Conservation (phyloP, 2,113 vertebrate genomes). For the Nettapus auritus region DNA sequence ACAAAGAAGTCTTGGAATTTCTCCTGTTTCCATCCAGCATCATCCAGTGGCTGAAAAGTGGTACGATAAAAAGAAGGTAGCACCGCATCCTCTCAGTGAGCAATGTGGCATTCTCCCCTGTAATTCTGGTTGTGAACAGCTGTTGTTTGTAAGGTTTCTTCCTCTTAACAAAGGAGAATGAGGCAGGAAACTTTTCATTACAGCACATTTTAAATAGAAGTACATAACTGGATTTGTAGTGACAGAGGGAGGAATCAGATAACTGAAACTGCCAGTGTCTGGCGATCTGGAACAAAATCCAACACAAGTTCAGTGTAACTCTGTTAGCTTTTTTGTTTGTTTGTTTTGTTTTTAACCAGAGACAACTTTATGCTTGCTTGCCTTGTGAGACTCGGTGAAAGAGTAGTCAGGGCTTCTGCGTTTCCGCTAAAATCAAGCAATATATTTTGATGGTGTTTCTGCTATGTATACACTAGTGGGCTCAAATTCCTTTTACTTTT, state of each 20-base stretch:
- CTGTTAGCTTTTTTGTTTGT: background rate
- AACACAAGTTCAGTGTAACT: background rate
- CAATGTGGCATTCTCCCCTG: background rate
- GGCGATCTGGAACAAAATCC: background rate
- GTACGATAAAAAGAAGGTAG: background rate
- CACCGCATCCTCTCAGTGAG: background rate
- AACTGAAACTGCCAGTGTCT: background rate
- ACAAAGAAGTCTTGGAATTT: background rate
- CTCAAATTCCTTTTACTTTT: background rate
- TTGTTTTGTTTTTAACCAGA: background rate
- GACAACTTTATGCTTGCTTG: background rate
- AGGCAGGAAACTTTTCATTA: background rate
- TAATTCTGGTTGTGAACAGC: background rate
- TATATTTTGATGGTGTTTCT: background rate
- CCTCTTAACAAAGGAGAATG: background rate
- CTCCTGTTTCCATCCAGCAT: constrained; percentile 11
- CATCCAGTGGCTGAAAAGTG: background rate
- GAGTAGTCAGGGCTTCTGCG: accelerated
- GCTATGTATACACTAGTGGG: background rate
- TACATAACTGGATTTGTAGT: background rate
- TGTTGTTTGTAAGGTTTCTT: background rate
- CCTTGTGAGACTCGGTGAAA: background rate
- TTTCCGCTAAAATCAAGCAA: background rate
- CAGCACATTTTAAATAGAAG: background rate
- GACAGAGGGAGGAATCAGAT: background rate